These are phyloP conservation scores for Paracentrotus lividus DNA, from an alignment of 53 echinoderm and acorn worm species.

Conservation along the genomic window DNA sequence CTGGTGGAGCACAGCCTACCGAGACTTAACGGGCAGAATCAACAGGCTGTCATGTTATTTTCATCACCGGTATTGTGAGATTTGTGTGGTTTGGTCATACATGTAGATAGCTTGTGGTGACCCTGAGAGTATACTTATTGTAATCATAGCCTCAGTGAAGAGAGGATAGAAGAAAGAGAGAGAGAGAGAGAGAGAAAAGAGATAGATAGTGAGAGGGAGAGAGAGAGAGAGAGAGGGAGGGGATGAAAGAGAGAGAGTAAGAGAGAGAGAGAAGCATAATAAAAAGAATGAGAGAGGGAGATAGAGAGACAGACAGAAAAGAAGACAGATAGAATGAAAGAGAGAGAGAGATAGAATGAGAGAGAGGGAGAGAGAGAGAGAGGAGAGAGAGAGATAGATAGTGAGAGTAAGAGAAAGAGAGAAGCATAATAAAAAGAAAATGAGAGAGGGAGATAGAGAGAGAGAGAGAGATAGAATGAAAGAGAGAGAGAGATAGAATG, in stretches of 20 bases:
- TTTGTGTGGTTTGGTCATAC: conserved; percentile 1
- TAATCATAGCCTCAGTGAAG: not conserved
- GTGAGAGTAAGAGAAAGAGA: not conserved
- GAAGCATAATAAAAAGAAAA: too few relatives aligned
- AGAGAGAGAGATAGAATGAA: not conserved
- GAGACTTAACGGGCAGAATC: not conserved
- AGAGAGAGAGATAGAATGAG: not conserved
- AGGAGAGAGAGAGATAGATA: not conserved
- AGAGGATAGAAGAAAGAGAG: not conserved
- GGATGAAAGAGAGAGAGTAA: not conserved
- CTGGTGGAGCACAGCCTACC: too few relatives aligned
- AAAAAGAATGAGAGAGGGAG: not conserved
- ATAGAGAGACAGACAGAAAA: not conserved
- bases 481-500: not conserved
- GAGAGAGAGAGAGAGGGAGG: not conserved
- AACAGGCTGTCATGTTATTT: conserved; percentile 18
- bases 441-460: not conserved
- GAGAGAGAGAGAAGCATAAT: not conserved
- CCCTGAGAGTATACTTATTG: conserved; percentile 19
- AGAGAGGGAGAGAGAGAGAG: not conserved
- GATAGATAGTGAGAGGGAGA: not conserved
- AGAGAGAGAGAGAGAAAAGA: not conserved
- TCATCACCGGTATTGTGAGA: not conserved
- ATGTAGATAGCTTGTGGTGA: not conserved
- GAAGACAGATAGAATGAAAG: not conserved